These are phyloP conservation scores for Heterocephalus glaber DNA, from an alignment of 2,113 vertebrate genomes.

Conservation along the genomic window DNA sequence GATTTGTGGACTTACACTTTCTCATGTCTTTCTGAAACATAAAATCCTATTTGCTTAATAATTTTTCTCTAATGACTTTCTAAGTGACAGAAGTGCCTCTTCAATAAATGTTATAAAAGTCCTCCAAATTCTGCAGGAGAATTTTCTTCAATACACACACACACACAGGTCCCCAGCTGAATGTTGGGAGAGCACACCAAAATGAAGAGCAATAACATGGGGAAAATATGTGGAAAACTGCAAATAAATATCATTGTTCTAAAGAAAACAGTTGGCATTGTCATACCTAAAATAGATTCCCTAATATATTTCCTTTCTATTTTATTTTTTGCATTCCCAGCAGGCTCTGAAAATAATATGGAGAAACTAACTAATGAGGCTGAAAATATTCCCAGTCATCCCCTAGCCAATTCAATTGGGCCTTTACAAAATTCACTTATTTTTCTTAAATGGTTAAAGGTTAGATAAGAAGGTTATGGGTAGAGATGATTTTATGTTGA, in stretches of 20 bases:
- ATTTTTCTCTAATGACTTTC: neutral
- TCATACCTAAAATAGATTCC: neutral
- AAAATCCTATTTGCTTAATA: neutral
- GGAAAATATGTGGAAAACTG: neutral
- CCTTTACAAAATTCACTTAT: constrained; percentile 1
- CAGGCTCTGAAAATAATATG: neutral
- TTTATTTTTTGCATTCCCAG: neutral
- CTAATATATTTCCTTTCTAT: neutral
- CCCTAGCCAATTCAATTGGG: neutral
- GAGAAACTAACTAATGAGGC: constrained; percentile 1
- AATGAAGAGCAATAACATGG: neutral
- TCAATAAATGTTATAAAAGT: neutral
- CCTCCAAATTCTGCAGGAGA: neutral
- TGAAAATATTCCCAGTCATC: neutral
- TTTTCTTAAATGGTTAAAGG: constrained; percentile 41
- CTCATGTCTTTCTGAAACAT: neutral
- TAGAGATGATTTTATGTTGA: neutral
- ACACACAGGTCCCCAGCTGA: no score
- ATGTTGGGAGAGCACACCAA: neutral
- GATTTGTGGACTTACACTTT: neutral
- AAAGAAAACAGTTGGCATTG: neutral
- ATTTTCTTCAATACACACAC: neutral
- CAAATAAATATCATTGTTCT: neutral
- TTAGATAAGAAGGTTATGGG: neutral
- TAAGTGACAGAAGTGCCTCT: neutral